phyloP scores from a whole-genome alignment of 2,888 invertebrate species.

The Petrolisthes cinctipes region DNA sequence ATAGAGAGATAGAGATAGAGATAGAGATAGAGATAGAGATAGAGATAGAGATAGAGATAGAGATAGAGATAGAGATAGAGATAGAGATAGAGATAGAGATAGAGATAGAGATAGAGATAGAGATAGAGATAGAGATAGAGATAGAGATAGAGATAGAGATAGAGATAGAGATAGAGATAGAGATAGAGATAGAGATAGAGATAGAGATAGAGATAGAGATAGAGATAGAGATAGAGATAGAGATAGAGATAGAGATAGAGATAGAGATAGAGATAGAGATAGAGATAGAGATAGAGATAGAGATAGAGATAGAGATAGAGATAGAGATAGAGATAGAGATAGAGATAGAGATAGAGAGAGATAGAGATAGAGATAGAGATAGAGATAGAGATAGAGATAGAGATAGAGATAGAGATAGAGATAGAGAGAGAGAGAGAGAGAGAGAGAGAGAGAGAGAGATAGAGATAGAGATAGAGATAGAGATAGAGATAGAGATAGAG shows the following conservation, averaged over 20 bases:
- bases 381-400: neutral
- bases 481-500: neutral
- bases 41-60: constrained; percentile 8
- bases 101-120: constrained; percentile 6
- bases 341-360: neutral
- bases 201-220: neutral
- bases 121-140: neutral
- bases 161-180: neutral
- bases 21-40: neutral
- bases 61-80: constrained; percentile 3
- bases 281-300: neutral
- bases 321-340: neutral
- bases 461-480: neutral
- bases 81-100: neutral
- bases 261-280: neutral
- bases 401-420: neutral
- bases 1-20: neutral
- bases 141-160: neutral
- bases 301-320: neutral
- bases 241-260: neutral
- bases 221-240: neutral
- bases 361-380: neutral
- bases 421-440: neutral
- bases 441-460: neutral
- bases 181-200: neutral